phyloP scores from a whole-genome alignment of 2,797 vertebrate genomes.

The Morus bassanus region DNA sequence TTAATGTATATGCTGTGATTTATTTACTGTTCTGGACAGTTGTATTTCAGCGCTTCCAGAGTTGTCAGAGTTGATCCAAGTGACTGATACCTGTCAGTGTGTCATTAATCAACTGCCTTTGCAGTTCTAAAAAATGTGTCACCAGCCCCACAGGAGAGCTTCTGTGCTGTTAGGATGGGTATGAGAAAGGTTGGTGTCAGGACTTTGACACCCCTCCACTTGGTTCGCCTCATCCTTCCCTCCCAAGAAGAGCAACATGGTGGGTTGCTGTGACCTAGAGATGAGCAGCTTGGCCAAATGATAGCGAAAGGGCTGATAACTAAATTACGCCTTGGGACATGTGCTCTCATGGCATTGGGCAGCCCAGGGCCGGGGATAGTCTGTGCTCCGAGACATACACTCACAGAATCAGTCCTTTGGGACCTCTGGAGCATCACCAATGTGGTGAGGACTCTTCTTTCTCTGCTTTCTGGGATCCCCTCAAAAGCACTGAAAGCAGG shows the following conservation, averaged over 20 bases:
- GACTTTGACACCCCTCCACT: not conserved
- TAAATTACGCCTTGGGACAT: not conserved
- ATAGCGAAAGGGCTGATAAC: not conserved
- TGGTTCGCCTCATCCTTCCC: not conserved
- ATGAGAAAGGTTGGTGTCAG: not conserved
- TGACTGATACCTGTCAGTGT: conserved; percentile 2
- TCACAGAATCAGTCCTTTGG: not conserved
- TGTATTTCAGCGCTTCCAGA: not conserved
- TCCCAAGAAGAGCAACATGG: not conserved
- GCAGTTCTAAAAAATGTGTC: not conserved
- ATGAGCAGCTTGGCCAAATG: not conserved
- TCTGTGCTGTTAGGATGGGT: not conserved
- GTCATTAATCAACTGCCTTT: not conserved
- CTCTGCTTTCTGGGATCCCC: not conserved
- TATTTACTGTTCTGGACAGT: not conserved
- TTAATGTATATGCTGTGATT: not conserved
- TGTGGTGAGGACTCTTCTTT: not conserved
- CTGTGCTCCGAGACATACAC: not conserved
- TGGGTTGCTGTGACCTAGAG: not conserved
- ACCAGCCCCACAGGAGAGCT: not conserved
- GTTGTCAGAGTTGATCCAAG: conserved; percentile 7
- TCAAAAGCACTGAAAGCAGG: not conserved
- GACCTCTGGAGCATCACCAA: not conserved
- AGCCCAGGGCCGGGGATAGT: not conserved
- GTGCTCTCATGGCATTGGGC: not conserved